Percentiles rank a stretch among this genome's conserved stretches.
Conservation (phyloP, 2,797 vertebrate species). For the Anguilla marmorata region DNA sequence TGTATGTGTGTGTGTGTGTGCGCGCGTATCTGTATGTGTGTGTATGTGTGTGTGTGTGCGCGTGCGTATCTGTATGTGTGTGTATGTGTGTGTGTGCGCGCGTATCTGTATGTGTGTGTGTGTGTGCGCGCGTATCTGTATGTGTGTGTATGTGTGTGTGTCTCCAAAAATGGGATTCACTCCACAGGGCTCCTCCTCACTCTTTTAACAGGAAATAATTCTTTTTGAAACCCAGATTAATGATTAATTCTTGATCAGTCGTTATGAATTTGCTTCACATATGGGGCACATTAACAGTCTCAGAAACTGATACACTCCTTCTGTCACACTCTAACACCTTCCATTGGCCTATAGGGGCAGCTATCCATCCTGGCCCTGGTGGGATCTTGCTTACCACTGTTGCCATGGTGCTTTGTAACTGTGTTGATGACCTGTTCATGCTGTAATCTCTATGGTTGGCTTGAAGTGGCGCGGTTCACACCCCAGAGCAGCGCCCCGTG, state of each 20-base stretch:
- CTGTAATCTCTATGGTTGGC: not conserved
- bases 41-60: not conserved
- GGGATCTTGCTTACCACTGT: not conserved
- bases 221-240: not conserved
- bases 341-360: not conserved
- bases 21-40: not conserved
- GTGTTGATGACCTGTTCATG: slow-evolving; percentile 6
- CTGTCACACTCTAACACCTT: not conserved
- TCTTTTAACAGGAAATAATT: not conserved
- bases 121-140: not conserved
- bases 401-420: not conserved
- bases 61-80: no score
- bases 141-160: not conserved
- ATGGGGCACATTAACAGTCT: not conserved
- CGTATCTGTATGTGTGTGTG: not conserved
- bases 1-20: not conserved
- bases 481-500: not conserved
- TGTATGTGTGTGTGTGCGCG: not conserved
- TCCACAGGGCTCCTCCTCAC: not conserved
- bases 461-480: not conserved
- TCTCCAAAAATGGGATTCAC: not conserved
- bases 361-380: not conserved
- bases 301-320: not conserved
- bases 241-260: not conserved
- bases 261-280: not conserved